A percentile compares a stretch with the other conserved stretches of the same genome.
Evolutionary conservation across 2,797 vertebrate species (phyloP).

Genomic region (Platyrinchus mystaceus): DNA sequence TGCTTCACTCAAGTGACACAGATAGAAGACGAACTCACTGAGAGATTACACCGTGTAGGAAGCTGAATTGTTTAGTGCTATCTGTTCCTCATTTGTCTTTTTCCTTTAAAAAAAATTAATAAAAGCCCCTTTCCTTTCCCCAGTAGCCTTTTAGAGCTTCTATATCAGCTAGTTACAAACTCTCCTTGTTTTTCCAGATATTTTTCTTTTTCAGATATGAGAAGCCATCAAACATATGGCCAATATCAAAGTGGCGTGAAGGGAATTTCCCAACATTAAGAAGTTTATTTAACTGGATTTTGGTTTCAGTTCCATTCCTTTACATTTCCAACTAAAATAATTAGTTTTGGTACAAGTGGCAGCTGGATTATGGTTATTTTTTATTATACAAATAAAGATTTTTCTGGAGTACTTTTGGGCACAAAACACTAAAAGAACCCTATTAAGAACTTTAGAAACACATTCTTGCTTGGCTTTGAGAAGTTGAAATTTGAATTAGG

Average conservation of each 20-base stretch:
- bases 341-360: not conserved
- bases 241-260: not conserved
- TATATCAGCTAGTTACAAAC: not conserved
- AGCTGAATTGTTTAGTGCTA: not conserved
- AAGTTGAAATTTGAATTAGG: not conserved
- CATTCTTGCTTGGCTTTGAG: not conserved
- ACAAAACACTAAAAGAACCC: not conserved
- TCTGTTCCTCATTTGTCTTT: constrained; percentile 29
- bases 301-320: not conserved
- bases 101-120: not conserved
- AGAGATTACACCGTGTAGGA: not conserved
- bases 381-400: not conserved
- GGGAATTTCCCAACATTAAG: not conserved
- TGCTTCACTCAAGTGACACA: not conserved
- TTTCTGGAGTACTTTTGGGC: not conserved
- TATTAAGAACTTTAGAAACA: not conserved
- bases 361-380: not conserved
- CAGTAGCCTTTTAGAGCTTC: not conserved
- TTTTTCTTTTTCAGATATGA: not conserved
- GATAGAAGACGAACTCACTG: not conserved
- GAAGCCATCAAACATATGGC: not conserved
- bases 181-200: not conserved
- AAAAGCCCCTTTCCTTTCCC: not conserved
- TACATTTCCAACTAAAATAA: not conserved
- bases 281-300: constrained; percentile 10